Evolutionary conservation across 2,888 invertebrate genomes (phyloP), one percentile per base, ranked within the genome.

Genomic region (Chrysolina americana): DNA sequence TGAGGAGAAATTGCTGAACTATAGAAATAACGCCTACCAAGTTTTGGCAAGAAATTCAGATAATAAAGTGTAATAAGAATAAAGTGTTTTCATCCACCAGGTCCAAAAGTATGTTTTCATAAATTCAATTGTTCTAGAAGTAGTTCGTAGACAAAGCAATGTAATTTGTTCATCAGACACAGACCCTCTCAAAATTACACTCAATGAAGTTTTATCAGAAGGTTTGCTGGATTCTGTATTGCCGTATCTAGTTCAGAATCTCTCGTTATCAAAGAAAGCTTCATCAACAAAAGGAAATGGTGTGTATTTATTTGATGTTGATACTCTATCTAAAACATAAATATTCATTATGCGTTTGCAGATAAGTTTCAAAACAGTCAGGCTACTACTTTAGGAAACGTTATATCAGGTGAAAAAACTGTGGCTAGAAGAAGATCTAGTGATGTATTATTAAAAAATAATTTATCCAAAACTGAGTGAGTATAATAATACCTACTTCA

Each of bases 201-300:
- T 87, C 56, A 85, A 82, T 77, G 87, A 95, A 89, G 92, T 95
- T 0, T 90, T 96, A 76, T 93, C 94, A 65, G 96, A 96, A 88
- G 96, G 96, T 13, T 90, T 96, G 75, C 87, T 96, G 65, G 96
- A 96, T 87, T 95, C 95, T 0, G 93, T 96, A 72, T 87, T 96
- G 65, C 94, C 96, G 0, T 95, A 95, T 83, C 90, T 96, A 79
- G 89, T 93, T 15, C 91, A 82, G 65, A 80, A 74, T 21, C 19
- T 56, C 10, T 65, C 74, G 28, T 44, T 75, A 15, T 63, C 78
- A 44, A 69, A 74, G 41, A 76, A 89, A 89, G 71, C 90, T 44
- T 4, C 41, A 53, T 17, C 44, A 9, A 23, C 66, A n/a, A 68
- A 41, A 41, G 68, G 56, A 59, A 59, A 28, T 68, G 50, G 66